Evolutionary conservation across 2,797 vertebrate genomes (phyloP), one percentile per base, ranked within the genome.

Genomic region (Delichon dasypus): DNA sequence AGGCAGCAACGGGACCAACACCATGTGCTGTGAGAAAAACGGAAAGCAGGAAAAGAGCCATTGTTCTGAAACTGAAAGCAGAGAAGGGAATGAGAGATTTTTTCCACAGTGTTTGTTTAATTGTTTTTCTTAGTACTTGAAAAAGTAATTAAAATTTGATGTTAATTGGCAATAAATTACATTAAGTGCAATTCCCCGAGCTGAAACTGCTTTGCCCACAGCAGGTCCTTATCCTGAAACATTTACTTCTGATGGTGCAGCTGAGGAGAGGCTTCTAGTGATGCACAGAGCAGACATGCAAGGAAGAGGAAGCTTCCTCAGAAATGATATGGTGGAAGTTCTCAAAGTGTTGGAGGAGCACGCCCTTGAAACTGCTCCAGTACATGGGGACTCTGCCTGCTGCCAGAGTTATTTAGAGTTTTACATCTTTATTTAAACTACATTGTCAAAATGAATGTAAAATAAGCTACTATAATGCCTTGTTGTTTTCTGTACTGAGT

Each of bases 401-500:
- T 95, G 73, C 53, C 71, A 81, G 21, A 73, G 81, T 85, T 94
- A 79, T 89, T 91, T 78, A 80, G 58, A 87, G 42, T 67, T 96
- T 94, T 96, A 70, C 72, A 61, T 88, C 68, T 97, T 94, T 96
- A 93, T 95, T 97, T 96, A 92, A 97, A 93, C 34, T 67, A 64
- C 44, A 70, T 95, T 94, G 95, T 93, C 95, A 95, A 97, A 97
- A 96, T 88, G 55, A 96, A 92, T 92, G 75, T 81, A 95, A 94
- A 95, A 67, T 79, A 96, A 96, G 97, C 89, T 92, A 29, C 86
- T 88, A 7, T 58, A 95, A 92, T 84, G 30, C 16, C 22, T 92
- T 96, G 68, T 89, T 73, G 65, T 95, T 95, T 94, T 90, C 94
- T 94, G 42, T 12, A 5, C 50, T 53, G 62, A 95, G 71, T 94